Conservation (phyloP, 1,140 invertebrate genomes). For the Penaeus vannamei region DNA sequence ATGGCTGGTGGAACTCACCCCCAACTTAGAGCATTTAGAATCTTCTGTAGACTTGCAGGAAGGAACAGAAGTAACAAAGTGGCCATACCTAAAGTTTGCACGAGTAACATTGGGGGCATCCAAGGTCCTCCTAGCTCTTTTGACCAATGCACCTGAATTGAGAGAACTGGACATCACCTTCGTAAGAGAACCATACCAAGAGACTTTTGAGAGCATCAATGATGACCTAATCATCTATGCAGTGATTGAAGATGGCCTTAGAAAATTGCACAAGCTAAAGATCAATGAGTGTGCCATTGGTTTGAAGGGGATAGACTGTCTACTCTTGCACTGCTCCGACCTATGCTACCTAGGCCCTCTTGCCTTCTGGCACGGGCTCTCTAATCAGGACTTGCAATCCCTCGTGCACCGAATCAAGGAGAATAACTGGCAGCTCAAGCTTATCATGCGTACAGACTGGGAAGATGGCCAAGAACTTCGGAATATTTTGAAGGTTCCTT, state of each 20-base stretch:
- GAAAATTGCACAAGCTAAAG: not conserved
- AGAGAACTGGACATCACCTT: conserved; percentile 1
- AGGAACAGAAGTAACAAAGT: not conserved
- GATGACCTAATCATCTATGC: not conserved
- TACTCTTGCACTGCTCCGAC: conserved; percentile 1
- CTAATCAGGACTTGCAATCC: not conserved
- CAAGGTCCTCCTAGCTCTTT: not conserved
- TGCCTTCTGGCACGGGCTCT: not conserved
- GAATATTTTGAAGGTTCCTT: no score
- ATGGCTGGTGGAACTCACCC: conserved; percentile 3
- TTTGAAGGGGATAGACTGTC: not conserved
- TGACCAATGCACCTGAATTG: not conserved
- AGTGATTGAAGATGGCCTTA: not conserved
- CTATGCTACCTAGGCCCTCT: not conserved
- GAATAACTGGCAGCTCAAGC: conserved; percentile 30
- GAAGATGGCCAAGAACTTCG: not conserved
- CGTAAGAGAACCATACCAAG: not conserved
- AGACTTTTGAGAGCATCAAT: not conserved
- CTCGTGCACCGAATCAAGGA: not conserved
- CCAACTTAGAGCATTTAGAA: not conserved
- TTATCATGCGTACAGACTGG: conserved; percentile 32
- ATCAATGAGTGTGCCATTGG: not conserved
- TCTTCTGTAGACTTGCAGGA: not conserved
- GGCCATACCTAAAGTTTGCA: not conserved
- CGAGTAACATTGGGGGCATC: not conserved